Evolutionary conservation across 2,113 vertebrate species (phyloP).

Genomic region (Dryoscopus gambensis): DNA sequence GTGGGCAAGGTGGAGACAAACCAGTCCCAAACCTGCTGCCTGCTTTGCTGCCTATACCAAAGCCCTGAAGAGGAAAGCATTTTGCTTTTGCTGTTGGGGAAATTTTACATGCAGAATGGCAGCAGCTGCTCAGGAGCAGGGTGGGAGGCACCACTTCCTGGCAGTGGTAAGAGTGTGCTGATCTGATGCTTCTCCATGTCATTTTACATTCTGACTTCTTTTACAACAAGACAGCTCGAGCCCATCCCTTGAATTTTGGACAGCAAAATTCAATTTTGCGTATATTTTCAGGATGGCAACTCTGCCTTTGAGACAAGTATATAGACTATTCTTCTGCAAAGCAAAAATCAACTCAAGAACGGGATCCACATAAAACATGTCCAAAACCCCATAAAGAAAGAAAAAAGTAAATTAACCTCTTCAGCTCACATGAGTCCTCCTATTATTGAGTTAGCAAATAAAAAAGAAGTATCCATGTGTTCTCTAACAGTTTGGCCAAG

Average conservation of each 20-base stretch:
- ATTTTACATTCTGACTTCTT: neutral
- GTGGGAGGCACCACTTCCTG: neutral
- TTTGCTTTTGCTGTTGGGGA: neutral
- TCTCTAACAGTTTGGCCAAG: neutral
- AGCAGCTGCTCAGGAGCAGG: neutral
- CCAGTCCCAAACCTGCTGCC: neutral
- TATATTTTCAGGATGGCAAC: neutral
- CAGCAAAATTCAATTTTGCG: neutral
- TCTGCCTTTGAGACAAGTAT: neutral
- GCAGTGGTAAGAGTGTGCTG: fast-evolving
- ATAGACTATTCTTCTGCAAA: neutral
- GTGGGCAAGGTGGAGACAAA: neutral
- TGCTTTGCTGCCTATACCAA: neutral
- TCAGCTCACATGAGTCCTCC: neutral
- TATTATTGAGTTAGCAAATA: neutral
- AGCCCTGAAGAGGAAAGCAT: neutral
- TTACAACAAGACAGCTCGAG: neutral
- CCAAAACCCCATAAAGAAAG: neutral
- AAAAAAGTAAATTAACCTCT: neutral
- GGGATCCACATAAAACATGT: neutral
- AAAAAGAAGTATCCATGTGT: neutral
- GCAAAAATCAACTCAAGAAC: neutral
- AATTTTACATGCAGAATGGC: neutral
- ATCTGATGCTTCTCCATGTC: neutral
- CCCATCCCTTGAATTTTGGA: neutral